Evolutionary conservation across 2,797 vertebrate species (phyloP).

Genomic region (Chromis chromis): DNA sequence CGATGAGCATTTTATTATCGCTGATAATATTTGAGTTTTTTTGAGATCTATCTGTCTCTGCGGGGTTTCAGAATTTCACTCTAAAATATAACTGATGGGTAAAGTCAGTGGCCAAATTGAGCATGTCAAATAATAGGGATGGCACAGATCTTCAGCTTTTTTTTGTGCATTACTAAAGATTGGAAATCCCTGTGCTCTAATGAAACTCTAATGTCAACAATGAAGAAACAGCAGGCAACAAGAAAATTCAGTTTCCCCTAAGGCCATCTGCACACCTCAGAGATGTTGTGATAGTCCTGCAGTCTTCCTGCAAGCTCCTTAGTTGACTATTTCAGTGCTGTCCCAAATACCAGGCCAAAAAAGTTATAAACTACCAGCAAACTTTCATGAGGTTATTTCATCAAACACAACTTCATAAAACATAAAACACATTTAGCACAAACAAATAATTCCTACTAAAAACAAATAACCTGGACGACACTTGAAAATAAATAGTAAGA

Average conservation of each 20-base stretch:
- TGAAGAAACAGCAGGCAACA: conserved; percentile 63
- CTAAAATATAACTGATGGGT: background rate
- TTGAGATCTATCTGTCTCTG: conserved; percentile 46
- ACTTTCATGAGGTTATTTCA: too few species aligned
- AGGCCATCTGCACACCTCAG: conserved; percentile 72
- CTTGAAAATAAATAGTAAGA: too few species aligned
- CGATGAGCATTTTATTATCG: conserved; percentile 63
- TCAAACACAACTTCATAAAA: too few species aligned
- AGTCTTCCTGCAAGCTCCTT: too few species aligned
- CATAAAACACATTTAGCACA: too few species aligned
- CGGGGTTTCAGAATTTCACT: background rate
- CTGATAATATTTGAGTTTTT: conserved; percentile 58
- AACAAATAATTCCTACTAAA: too few species aligned
- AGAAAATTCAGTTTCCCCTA: conserved; percentile 76
- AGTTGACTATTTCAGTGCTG: too few species aligned
- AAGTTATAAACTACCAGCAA: too few species aligned
- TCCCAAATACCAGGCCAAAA: too few species aligned
- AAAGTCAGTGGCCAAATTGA: background rate
- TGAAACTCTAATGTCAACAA: conserved; percentile 49
- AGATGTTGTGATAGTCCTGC: too few species aligned
- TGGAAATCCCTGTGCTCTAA: conserved; percentile 27
- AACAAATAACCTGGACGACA: too few species aligned
- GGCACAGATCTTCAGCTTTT: background rate
- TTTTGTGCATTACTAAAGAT: conserved; percentile 21
- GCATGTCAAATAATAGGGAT: background rate